phyloP scores from a whole-genome alignment of 2,113 vertebrate species.

The Zosterops hypoxanthus region DNA sequence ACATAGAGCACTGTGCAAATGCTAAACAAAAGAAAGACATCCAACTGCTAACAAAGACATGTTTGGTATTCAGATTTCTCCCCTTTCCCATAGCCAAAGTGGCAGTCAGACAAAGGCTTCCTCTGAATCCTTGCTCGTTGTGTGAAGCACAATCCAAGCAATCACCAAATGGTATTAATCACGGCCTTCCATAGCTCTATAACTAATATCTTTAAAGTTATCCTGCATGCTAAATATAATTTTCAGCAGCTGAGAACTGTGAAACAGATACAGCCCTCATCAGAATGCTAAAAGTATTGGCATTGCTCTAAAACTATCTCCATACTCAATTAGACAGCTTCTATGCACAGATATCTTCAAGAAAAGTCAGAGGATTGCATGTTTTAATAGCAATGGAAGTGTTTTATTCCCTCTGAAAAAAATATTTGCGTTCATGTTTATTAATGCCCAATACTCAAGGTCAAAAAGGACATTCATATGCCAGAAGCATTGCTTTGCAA shows the following conservation, averaged over 20 bases:
- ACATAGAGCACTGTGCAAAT: neutral
- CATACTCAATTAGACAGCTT: neutral
- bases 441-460: neutral
- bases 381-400: neutral
- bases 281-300: neutral
- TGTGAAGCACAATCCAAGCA: neutral
- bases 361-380: neutral
- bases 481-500: neutral
- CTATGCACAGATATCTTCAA: neutral
- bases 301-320: neutral
- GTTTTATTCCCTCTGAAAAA: neutral
- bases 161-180: neutral
- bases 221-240: neutral
- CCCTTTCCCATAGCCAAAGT: neutral
- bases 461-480: neutral
- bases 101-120: neutral
- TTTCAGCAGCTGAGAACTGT: neutral
- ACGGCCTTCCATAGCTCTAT: neutral
- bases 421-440: neutral
- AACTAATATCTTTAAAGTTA: neutral
- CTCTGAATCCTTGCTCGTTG: neutral
- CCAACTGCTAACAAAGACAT: conserved; percentile 12
- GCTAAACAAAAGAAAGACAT: conserved; percentile 5
- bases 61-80: neutral
- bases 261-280: neutral